Evolutionary conservation across 2,888 invertebrate species (phyloP).

Genomic region (Cyclophora punctaria): DNA sequence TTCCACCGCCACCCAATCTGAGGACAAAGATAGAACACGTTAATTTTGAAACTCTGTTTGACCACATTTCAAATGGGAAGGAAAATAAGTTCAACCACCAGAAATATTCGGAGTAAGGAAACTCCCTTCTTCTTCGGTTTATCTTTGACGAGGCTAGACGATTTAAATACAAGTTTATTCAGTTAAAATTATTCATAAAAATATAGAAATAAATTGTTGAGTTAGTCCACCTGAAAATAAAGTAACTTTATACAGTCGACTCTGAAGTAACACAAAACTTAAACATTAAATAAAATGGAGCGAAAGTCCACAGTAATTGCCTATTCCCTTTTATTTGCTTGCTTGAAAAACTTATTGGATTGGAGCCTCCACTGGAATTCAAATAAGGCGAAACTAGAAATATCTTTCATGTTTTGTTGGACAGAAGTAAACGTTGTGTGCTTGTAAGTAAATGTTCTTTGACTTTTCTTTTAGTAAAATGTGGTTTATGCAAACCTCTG

Average conservation of each 20-base stretch:
- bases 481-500: background rate
- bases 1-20: conserved; percentile 73
- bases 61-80: too few species aligned
- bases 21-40: conserved; percentile 21
- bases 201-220: too few species aligned
- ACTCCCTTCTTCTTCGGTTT: too few species aligned
- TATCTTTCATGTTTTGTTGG: conserved; percentile 8
- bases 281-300: conserved; percentile 15
- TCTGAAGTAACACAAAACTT: conserved; percentile 9
- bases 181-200: too few species aligned
- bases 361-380: conserved; percentile 19
- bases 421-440: conserved; percentile 7
- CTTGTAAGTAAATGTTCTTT: background rate
- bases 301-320: conserved; percentile 16
- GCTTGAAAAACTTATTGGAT: conserved; percentile 19
- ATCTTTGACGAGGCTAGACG: too few species aligned
- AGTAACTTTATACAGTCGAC: conserved; percentile 5
- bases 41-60: too few species aligned
- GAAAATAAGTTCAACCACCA: too few species aligned
- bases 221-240: too few species aligned
- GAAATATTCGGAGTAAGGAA: too few species aligned
- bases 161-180: too few species aligned
- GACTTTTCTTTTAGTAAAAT: too few species aligned
- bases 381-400: conserved; percentile 18
- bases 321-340: conserved; percentile 21